Conservation (phyloP, 2,888 invertebrate species). For the Pasiphila rectangulata region DNA sequence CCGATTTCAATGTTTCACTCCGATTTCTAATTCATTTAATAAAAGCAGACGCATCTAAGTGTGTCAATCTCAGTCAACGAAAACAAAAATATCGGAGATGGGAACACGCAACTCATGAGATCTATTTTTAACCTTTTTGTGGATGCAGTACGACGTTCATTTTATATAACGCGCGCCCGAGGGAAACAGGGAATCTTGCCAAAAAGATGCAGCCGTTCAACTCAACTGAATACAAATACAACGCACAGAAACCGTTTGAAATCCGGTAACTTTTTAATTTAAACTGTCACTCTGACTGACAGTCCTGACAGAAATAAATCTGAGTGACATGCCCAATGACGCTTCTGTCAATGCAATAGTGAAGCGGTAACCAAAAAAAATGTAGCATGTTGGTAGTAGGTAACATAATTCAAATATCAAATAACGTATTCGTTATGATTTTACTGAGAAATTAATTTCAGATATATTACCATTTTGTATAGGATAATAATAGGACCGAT, state of each 20-base stretch:
- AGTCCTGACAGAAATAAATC: neutral
- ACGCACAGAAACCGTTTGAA: constrained; percentile 61
- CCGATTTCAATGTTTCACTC: constrained; percentile 68
- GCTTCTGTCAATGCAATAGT: constrained; percentile 2
- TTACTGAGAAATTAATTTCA: no score
- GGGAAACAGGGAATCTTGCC: constrained; percentile 72
- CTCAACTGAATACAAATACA: constrained; percentile 31
- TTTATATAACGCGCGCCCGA: constrained; percentile 69
- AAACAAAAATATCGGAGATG: constrained; percentile 71
- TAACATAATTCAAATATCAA: neutral
- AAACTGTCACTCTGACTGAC: constrained; percentile 11
- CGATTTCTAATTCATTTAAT: constrained; percentile 66
- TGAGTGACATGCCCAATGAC: neutral
- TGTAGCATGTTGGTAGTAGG: no score
- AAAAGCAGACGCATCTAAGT: constrained; percentile 59
- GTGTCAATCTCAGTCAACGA: constrained; percentile 57
- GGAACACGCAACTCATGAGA: constrained; percentile 68
- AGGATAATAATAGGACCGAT: no score
- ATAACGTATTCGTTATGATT: neutral
- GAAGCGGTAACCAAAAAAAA: no score
- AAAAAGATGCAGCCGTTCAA: constrained; percentile 51
- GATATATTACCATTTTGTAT: no score
- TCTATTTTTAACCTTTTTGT: constrained; percentile 77
- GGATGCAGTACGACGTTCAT: constrained; percentile 59
- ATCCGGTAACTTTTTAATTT: constrained; percentile 58